These are phyloP conservation scores for Cydia pomonella DNA, from an alignment of 1,140 invertebrate genomes.

Conservation along the genomic window DNA sequence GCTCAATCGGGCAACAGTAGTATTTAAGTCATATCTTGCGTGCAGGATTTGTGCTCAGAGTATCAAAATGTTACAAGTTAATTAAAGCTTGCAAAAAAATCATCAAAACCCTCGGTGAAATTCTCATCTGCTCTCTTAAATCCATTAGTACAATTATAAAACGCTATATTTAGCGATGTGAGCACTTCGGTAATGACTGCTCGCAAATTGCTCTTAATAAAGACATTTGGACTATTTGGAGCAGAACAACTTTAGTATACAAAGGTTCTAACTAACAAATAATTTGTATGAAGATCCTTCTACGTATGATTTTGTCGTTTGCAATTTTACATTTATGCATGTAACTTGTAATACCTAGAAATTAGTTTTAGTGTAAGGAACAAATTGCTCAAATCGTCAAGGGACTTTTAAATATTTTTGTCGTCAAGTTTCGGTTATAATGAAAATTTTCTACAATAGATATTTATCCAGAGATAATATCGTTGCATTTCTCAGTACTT, in stretches of 20 bases:
- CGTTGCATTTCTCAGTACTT: too few species aligned
- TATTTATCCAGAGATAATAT: too few species aligned
- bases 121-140: slow-evolving; percentile 4
- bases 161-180: slow-evolving; percentile 10
- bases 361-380: slow-evolving; percentile 11
- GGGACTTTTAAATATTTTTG: too few species aligned
- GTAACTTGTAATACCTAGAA: not conserved
- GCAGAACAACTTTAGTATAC: not conserved
- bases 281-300: not conserved
- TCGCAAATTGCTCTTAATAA: slow-evolving; percentile 17
- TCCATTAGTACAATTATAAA: slow-evolving; percentile 15
- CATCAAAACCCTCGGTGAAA: not conserved
- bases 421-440: too few species aligned
- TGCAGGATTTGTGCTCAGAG: too few species aligned
- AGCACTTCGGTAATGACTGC: slow-evolving; percentile 7
- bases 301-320: not conserved
- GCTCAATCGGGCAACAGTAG: too few species aligned
- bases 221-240: slow-evolving; percentile 1
- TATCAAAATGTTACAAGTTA: too few species aligned
- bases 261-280: not conserved
- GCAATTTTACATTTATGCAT: slow-evolving; percentile 1
- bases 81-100: not conserved
- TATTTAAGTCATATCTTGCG: too few species aligned
- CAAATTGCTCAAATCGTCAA: not conserved
- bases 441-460: too few species aligned